These are phyloP conservation scores for Characodon lateralis DNA, from an alignment of 2,797 vertebrate genomes.

Conservation along the genomic window DNA sequence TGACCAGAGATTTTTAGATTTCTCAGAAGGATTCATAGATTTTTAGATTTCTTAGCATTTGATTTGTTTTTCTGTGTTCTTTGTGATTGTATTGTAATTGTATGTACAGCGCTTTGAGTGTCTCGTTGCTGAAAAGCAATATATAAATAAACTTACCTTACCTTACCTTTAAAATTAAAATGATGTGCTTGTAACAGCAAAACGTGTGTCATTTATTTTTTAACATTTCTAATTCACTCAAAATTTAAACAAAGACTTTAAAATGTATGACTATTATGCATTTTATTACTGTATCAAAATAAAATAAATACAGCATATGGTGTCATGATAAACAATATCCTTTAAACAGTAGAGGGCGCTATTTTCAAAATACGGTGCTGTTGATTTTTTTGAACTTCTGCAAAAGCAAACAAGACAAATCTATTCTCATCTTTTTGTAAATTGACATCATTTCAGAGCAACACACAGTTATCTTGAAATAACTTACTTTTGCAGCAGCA, in stretches of 20 bases:
- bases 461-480: too few relatives aligned
- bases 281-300: neutral
- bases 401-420: neutral
- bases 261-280: neutral
- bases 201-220: neutral
- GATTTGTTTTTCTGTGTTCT: too few relatives aligned
- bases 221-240: too few relatives aligned
- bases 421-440: neutral
- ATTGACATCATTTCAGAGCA: too few relatives aligned
- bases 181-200: neutral
- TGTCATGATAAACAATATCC: neutral
- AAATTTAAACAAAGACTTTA: neutral
- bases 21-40: too few relatives aligned
- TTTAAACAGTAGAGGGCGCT: conserved; percentile 19
- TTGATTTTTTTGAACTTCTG: neutral
- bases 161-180: neutral
- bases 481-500: too few relatives aligned
- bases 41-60: too few relatives aligned
- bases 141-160: too few relatives aligned
- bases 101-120: too few relatives aligned
- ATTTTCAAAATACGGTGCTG: neutral
- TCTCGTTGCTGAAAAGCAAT: too few relatives aligned
- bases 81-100: too few relatives aligned
- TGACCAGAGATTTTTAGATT: too few relatives aligned
- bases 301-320: neutral